These are phyloP conservation scores for Diprion similis DNA, from an alignment of 1,140 invertebrate genomes.

Conservation along the genomic window DNA sequence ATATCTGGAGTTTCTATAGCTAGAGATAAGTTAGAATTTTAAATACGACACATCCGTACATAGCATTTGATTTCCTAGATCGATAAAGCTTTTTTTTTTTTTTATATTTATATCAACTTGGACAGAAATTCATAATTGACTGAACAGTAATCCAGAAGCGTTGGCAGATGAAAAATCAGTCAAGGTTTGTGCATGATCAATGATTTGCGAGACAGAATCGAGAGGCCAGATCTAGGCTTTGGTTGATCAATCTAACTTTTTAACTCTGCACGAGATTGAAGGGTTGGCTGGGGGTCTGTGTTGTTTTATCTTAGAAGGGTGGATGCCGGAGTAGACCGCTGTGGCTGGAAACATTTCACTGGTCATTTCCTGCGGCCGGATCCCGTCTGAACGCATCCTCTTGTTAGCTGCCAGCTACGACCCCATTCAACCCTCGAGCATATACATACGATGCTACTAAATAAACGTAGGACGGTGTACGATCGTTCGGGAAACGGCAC, in stretches of 20 bases:
- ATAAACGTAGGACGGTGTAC: not conserved
- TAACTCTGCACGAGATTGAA: not conserved
- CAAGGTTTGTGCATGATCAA: not conserved
- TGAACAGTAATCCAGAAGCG: too few relatives aligned
- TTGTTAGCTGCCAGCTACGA: not conserved
- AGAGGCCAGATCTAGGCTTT: not conserved
- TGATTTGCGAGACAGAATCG: not conserved
- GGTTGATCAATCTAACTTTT: not conserved
- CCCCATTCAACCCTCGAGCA: not conserved
- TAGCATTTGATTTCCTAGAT: too few relatives aligned
- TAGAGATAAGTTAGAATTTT: too few relatives aligned
- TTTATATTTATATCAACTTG: not conserved
- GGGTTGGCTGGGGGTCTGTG: slow-evolving; percentile 6
- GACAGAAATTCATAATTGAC: not conserved
- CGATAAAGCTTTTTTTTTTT: not conserved
- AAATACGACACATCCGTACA: too few relatives aligned
- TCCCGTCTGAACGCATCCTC: slow-evolving; percentile 6
- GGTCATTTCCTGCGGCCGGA: slow-evolving; percentile 6
- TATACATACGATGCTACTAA: slow-evolving; percentile 2
- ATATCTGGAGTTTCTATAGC: too few relatives aligned
- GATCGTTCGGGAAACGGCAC: not conserved
- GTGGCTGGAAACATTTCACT: not conserved
- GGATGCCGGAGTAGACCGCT: not conserved
- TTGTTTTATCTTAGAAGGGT: slow-evolving; percentile 1
- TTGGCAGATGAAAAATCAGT: not conserved